Percentiles rank a stretch among this genome's conserved stretches.
Conservation (phyloP, 2,113 vertebrate species). For the Ardeotis arabs region DNA sequence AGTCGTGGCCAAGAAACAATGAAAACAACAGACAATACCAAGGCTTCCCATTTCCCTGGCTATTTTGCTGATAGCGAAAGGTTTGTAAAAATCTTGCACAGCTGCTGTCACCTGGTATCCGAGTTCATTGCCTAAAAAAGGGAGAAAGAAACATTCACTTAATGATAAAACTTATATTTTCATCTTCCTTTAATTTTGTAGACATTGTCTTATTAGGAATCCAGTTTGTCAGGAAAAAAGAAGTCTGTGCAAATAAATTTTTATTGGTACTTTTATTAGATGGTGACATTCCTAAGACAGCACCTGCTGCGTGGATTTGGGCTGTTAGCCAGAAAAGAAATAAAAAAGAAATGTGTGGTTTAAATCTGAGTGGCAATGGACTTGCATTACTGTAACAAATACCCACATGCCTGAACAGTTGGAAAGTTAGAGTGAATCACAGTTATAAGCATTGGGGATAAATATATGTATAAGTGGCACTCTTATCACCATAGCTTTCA, state of each 20-base stretch:
- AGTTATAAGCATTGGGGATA: neutral
- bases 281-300: constrained; percentile 71
- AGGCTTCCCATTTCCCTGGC: neutral
- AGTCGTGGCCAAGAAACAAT: neutral
- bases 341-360: constrained; percentile 57
- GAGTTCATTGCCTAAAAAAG: constrained; percentile 37
- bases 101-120: constrained; percentile 22
- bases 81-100: neutral
- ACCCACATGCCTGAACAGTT: constrained; percentile 45
- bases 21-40: neutral
- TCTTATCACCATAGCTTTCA: neutral
- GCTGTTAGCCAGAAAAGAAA: constrained; percentile 71
- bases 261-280: constrained; percentile 74
- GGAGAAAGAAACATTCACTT: neutral
- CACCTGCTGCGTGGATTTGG: constrained; percentile 76
- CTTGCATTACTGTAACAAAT: constrained; percentile 57
- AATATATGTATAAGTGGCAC: neutral
- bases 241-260: constrained; percentile 53
- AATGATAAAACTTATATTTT: constrained; percentile 37
- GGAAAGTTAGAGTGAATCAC: constrained; percentile 42
- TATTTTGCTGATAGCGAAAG: neutral
- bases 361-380: constrained; percentile 39
- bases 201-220: constrained; percentile 64
- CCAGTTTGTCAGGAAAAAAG: constrained; percentile 63
- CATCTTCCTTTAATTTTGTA: constrained; percentile 26